Evolutionary conservation across 2,888 invertebrate genomes (phyloP).

Genomic region (Leucoptera coffeella): DNA sequence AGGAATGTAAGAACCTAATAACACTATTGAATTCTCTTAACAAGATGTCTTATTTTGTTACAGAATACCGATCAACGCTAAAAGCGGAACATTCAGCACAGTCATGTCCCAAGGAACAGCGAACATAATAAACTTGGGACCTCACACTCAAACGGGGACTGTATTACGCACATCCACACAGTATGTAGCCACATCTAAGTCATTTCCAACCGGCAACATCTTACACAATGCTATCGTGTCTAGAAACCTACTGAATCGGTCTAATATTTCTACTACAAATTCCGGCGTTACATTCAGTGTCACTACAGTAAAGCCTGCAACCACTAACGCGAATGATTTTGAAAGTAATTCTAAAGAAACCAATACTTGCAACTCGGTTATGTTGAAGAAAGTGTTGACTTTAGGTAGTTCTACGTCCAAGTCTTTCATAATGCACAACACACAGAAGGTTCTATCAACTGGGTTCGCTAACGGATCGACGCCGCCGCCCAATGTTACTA

Average conservation of each 20-base stretch:
- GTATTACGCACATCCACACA: too few relatives aligned
- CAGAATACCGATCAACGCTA: not conserved
- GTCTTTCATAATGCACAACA: conserved; percentile 47
- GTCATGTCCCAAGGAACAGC: conserved; percentile 46
- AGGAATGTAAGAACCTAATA: too few relatives aligned
- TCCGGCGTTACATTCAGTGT: conserved; percentile 33
- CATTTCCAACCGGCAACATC: conserved; percentile 44
- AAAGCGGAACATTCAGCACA: conserved; percentile 23
- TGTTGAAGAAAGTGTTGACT: conserved; percentile 46
- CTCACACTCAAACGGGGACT: conserved; percentile 27
- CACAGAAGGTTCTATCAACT: conserved; percentile 39
- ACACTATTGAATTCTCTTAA: too few relatives aligned
- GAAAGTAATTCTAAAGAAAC: conserved; percentile 41
- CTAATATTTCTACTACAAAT: conserved; percentile 14
- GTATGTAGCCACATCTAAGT: conserved; percentile 39
- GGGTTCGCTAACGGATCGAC: conserved; percentile 38
- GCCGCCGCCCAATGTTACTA: conserved; percentile 40
- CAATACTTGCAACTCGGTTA: conserved; percentile 43
- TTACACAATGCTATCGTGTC: conserved; percentile 46
- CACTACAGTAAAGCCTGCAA: conserved; percentile 27
- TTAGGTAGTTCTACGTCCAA: conserved; percentile 37
- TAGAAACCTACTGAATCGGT: conserved; percentile 34
- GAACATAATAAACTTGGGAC: conserved; percentile 39
- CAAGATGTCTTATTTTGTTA: too few relatives aligned
- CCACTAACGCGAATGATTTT: conserved; percentile 23